phyloP scores from a whole-genome alignment of 2,797 vertebrate genomes.

The Semaprochilodus insignis region DNA sequence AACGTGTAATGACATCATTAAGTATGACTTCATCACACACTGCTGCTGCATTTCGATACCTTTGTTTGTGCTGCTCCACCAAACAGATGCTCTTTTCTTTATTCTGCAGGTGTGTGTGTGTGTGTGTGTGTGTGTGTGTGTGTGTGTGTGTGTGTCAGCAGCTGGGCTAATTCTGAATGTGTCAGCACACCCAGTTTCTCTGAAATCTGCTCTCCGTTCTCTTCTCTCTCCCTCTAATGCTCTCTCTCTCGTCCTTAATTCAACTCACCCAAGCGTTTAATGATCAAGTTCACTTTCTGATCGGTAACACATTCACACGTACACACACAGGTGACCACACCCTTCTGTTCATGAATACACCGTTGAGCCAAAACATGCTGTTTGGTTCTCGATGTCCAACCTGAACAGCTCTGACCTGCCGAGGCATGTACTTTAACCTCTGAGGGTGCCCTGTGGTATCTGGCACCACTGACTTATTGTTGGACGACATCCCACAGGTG shows the following conservation, averaged over 20 bases:
- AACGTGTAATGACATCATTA: neutral
- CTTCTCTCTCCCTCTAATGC: neutral
- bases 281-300: neutral
- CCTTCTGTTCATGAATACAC: neutral
- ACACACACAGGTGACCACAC: neutral
- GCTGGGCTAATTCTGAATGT: conserved; percentile 37
- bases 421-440: no score
- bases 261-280: neutral
- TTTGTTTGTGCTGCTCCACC: conserved; percentile 36
- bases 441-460: no score
- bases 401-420: no score
- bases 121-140: conserved; percentile 40
- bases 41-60: neutral
- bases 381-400: no score
- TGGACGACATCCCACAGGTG: no score
- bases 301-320: neutral
- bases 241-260: conserved; percentile 12
- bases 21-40: neutral
- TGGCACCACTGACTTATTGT: no score
- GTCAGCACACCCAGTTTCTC: conserved; percentile 33
- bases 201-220: conserved; percentile 25
- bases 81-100: conserved; percentile 34
- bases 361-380: no score
- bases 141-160: conserved; percentile 41
- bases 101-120: conserved; percentile 49